Evolutionary conservation across 64 coral and sea anemone genomes (phyloP).

Genomic region (Catalaphyllia jardinei): DNA sequence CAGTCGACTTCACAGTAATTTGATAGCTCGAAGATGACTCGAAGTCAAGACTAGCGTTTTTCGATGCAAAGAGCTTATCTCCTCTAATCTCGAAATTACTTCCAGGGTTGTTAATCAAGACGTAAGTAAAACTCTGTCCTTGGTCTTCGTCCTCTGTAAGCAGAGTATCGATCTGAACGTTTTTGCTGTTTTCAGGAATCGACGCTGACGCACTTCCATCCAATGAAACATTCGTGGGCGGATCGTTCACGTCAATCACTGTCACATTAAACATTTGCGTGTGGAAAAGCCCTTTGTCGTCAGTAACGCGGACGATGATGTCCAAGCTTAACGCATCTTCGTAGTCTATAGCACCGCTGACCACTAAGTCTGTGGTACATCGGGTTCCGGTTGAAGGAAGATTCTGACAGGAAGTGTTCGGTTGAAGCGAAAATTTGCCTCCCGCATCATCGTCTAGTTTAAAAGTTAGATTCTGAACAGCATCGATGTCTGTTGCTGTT

Average conservation of each 20-base stretch:
- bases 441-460: constrained; percentile 61
- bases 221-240: constrained; percentile 71
- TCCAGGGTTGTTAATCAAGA: constrained; percentile 28
- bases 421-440: constrained; percentile 49
- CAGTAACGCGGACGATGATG: constrained; percentile 66
- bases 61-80: constrained; percentile 41
- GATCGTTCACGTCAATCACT: constrained; percentile 76
- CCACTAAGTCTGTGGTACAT: constrained; percentile 57
- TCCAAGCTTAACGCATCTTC: constrained; percentile 52
- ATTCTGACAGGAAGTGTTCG: constrained; percentile 17
- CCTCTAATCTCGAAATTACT: constrained; percentile 66
- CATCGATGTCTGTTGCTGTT: constrained; percentile 54
- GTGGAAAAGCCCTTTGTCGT: constrained; percentile 68
- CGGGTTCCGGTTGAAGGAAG: not conserved
- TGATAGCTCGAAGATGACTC: constrained; percentile 36
- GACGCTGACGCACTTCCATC: constrained; percentile 50
- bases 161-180: constrained; percentile 49
- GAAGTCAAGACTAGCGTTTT: constrained; percentile 47
- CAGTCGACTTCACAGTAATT: constrained; percentile 51
- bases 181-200: constrained; percentile 69
- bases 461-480: constrained; percentile 64
- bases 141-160: constrained; percentile 65
- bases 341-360: constrained; percentile 64
- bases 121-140: constrained; percentile 51
- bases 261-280: constrained; percentile 56